Evolutionary conservation across 2,888 invertebrate genomes (phyloP), one percentile per base, ranked within the genome.

Genomic region (Heliconius erato): DNA sequence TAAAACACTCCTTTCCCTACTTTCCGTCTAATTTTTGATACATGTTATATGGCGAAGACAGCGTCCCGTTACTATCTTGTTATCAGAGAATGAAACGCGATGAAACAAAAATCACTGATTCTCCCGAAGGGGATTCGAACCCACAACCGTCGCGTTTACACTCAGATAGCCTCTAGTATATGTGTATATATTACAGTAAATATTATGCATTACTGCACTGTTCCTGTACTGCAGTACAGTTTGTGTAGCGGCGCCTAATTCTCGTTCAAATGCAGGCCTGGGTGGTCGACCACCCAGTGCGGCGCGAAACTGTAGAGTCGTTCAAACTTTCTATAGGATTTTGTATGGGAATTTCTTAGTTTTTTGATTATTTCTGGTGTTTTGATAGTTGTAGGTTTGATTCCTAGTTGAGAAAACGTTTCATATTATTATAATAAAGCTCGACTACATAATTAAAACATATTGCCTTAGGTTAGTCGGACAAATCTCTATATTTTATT

Each of bases 271-370:
- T 74, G 72, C 26, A 74, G 80, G 84, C 86, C 87, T 91, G 94
- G 94, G 94, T 94, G 94, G 94, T 92, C 94, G 92, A 85, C 95
- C 95, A 94, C 95, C 94, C 94, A 94, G 89, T 82, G 87, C 82
- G 88, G 86, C 82, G 83, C 74, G 87, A 86, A 87, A 67, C 85
- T 68, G 71, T 90, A 87, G 92, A 91, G 91, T 35, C 82, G 88
- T 44, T 74, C n/a, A 19, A 23, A 14, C 65, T 69, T 26, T 28
- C 16, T 79, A 63, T 76, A 9, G 63, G 76, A 63, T 44, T 32
- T 35, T 63, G 40, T 67, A 26, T 63, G 40, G 4, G 40, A 79
- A 44, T 63, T 14, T 19, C 49, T 74, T 49, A 0, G 28, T 54
- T 78, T 77, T 74, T 69, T 5, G 23, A 69, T 19, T 23, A 7